Conservation (phyloP, 1,140 invertebrate species). For the Polypedilum pembai region DNA sequence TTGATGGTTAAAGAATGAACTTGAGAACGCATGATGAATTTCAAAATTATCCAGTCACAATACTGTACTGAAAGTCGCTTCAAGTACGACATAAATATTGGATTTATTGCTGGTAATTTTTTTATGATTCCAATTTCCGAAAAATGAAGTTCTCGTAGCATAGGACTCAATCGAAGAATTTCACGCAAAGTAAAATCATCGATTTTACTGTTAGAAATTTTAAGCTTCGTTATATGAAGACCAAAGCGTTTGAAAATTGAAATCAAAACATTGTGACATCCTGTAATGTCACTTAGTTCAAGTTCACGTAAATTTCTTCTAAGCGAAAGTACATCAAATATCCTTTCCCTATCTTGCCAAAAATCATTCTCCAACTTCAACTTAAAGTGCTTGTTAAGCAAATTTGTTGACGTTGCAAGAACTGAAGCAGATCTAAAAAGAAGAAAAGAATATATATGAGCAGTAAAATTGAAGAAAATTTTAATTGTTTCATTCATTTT, state of each 20-base stretch:
- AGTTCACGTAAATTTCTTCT: neutral
- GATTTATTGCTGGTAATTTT: neutral
- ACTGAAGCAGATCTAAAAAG: neutral
- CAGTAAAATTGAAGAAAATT: neutral
- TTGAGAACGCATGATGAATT: neutral
- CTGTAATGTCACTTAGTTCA: neutral
- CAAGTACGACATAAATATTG: neutral
- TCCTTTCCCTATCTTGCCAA: neutral
- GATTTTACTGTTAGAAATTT: neutral
- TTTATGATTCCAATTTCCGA: neutral
- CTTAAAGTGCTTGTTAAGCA: neutral
- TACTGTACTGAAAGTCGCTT: neutral
- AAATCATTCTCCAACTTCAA: neutral
- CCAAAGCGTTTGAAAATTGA: neutral
- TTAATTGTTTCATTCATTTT: too few species aligned
- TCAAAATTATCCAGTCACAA: conserved; percentile 15
- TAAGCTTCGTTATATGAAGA: neutral
- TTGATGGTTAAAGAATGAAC: neutral
- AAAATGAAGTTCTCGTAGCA: neutral
- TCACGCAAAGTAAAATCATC: conserved; percentile 1
- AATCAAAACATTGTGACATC: neutral
- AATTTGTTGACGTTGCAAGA: neutral
- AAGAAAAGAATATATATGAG: neutral
- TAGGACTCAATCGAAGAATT: neutral
- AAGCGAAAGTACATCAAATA: neutral